Conservation (phyloP, 2,888 invertebrate genomes). For the Drosophila mayaguana region DNA sequence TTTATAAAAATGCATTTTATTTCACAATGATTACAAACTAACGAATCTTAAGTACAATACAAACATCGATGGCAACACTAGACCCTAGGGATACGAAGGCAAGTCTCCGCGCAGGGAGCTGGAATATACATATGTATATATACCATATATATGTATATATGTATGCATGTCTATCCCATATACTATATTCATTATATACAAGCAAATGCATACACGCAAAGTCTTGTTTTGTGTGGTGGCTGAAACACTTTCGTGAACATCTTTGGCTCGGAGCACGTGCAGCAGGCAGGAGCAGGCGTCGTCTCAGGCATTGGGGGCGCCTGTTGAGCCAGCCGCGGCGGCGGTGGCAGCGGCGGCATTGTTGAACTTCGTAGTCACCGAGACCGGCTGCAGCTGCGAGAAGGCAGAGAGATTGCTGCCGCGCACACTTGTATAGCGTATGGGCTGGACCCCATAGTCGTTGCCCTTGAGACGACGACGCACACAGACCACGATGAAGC, state of each 20-base stretch:
- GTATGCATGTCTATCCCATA: constrained; percentile 21
- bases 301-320: constrained; percentile 66
- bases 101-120: constrained; percentile 22
- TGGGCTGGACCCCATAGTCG: constrained; percentile 82
- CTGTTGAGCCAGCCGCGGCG: constrained; percentile 35
- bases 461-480: constrained; percentile 82
- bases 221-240: constrained; percentile 45
- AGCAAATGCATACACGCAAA: constrained; percentile 55
- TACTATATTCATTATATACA: constrained; percentile 43
- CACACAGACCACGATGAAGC: constrained; percentile 81
- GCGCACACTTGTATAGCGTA: constrained; percentile 83
- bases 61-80: constrained; percentile 70
- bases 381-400: constrained; percentile 66
- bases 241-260: constrained; percentile 66
- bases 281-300: constrained; percentile 10
- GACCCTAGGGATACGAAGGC: constrained; percentile 54
- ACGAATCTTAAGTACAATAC: constrained; percentile 72
- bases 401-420: constrained; percentile 82
- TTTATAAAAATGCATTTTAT: constrained; percentile 54
- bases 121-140: constrained; percentile 15
- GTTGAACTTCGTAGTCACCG: constrained; percentile 61
- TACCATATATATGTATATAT: constrained; percentile 14
- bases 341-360: constrained; percentile 45
- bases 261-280: constrained; percentile 79
- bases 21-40: constrained; percentile 55